These are phyloP conservation scores for Epirrhoe tristata DNA, from an alignment of 2,888 invertebrate species.

Conservation along the genomic window DNA sequence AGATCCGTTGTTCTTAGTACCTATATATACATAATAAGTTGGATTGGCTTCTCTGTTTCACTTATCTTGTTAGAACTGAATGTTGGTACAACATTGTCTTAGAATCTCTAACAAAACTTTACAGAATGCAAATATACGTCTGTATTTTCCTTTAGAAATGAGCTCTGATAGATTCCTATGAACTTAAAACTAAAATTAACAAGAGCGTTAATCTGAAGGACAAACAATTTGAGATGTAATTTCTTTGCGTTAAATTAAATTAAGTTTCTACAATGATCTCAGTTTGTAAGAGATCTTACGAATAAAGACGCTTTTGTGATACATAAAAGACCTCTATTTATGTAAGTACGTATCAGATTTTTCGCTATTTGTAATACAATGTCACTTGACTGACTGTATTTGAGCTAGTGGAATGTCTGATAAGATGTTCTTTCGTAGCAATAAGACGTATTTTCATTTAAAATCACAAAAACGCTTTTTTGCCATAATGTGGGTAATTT, in stretches of 20 bases:
- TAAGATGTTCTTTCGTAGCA: too few relatives aligned
- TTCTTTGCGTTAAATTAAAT: slow-evolving; percentile 24
- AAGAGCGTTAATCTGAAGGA: too few relatives aligned
- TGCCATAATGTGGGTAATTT: too few relatives aligned
- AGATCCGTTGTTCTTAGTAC: too few relatives aligned
- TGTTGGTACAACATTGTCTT: not conserved
- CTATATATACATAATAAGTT: not conserved
- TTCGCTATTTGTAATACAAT: not conserved
- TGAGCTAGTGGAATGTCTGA: slow-evolving; percentile 1
- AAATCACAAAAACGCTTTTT: too few relatives aligned
- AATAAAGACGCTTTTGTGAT: slow-evolving; percentile 5
- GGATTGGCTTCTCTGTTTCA: not conserved
- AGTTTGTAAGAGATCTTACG: slow-evolving; percentile 2
- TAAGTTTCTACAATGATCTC: slow-evolving; percentile 9
- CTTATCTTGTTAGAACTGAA: not conserved
- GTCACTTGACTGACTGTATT: not conserved
- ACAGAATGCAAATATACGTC: not conserved
- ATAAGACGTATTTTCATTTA: too few relatives aligned
- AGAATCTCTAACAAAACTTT: not conserved
- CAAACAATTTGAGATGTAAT: slow-evolving; percentile 25
- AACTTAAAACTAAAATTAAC: too few relatives aligned
- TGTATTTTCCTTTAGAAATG: not conserved
- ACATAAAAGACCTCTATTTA: not conserved
- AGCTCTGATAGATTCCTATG: not conserved
- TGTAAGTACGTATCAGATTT: not conserved